These are phyloP conservation scores for Carduelis carduelis DNA, from an alignment of 2,797 vertebrate species.

Conservation along the genomic window DNA sequence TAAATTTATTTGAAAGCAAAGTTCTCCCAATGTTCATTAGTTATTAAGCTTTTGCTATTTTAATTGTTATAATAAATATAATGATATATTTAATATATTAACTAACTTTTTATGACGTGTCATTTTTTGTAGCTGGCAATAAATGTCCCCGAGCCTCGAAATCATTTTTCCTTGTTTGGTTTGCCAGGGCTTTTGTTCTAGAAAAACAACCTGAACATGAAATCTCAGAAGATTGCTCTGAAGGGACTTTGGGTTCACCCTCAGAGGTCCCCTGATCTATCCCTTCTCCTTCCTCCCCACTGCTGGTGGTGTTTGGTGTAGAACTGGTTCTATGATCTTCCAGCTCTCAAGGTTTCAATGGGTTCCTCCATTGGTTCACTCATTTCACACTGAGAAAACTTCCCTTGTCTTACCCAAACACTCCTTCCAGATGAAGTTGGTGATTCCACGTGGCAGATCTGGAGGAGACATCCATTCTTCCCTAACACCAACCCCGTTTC, in stretches of 20 bases:
- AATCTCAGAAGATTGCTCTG: not conserved
- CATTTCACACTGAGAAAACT: not conserved
- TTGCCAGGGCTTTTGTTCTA: not conserved
- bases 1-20: slow-evolving; percentile 69
- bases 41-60: slow-evolving; percentile 72
- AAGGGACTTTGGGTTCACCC: not conserved
- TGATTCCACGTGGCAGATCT: not conserved
- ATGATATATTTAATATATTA: slow-evolving; percentile 68
- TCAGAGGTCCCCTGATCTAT: not conserved
- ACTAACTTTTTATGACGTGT: slow-evolving; percentile 53
- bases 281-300: not conserved
- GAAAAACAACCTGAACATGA: slow-evolving; percentile 27
- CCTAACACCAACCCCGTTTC: accelerated
- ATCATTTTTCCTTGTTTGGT: slow-evolving; percentile 32
- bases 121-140: slow-evolving; percentile 66
- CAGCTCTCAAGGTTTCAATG: not conserved
- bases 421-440: not conserved
- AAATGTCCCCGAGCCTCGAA: slow-evolving; percentile 61
- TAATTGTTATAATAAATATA: slow-evolving; percentile 75
- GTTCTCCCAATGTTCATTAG: slow-evolving; percentile 65
- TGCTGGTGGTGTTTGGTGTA: not conserved
- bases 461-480: not conserved
- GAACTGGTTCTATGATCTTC: not conserved
- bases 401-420: not conserved
- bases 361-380: not conserved